These are phyloP conservation scores for Eilema sororculum DNA, from an alignment of 2,888 invertebrate genomes.

Conservation along the genomic window DNA sequence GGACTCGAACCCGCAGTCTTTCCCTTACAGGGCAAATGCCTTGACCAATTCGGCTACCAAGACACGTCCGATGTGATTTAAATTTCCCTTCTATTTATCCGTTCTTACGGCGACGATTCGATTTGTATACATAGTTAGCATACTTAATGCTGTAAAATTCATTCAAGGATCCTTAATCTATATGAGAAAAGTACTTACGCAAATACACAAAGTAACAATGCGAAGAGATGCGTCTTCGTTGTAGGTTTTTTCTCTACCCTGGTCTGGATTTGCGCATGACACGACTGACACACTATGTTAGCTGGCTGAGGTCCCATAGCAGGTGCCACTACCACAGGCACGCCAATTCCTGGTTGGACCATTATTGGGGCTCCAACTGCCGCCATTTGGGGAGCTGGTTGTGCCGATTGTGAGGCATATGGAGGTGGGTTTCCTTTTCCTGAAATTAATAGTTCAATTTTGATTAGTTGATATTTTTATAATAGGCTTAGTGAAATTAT, in stretches of 20 bases:
- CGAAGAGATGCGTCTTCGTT: constrained; percentile 85
- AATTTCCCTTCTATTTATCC: no score
- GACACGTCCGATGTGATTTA: no score
- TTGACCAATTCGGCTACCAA: no score
- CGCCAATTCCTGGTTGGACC: background rate
- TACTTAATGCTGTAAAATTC: no score
- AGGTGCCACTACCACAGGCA: background rate
- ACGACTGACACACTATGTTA: constrained; percentile 73
- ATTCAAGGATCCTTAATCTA: background rate
- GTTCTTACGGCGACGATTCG: no score
- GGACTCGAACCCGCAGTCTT: no score
- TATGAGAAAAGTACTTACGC: background rate
- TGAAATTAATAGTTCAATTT: constrained; percentile 3
- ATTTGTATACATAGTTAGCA: no score
- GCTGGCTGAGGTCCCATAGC: constrained; percentile 50
- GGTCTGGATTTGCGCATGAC: constrained; percentile 77
- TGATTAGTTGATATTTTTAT: background rate
- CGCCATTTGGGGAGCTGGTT: background rate
- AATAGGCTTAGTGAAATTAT: no score
- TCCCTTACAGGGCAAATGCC: no score
- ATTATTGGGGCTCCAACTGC: background rate
- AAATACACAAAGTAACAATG: constrained; percentile 79
- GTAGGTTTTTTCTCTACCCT: constrained; percentile 73
- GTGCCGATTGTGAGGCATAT: background rate
- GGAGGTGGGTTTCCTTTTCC: constrained; percentile 4